Conservation (phyloP, 2,113 vertebrate genomes). For the Cavia porcellus region DNA sequence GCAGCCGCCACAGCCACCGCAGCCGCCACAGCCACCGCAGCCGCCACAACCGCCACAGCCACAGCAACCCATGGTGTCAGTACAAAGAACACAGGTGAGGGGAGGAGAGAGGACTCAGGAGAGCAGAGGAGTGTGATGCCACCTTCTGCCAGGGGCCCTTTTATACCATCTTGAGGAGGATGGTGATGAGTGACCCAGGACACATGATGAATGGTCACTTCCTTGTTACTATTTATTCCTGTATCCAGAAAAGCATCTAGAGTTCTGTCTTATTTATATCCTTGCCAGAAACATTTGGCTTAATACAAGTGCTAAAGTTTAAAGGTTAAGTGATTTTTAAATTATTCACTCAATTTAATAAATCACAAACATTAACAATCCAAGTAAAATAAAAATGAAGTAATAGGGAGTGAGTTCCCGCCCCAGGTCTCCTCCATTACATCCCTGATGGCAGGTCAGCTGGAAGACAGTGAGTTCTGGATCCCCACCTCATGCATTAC, state of each 20-base stretch:
- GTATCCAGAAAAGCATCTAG: background rate
- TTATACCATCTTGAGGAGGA: background rate
- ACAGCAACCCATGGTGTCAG: background rate
- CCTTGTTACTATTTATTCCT: constrained; percentile 10
- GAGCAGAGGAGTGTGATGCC: background rate
- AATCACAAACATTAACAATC: background rate
- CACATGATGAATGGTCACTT: background rate
- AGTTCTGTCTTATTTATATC: background rate
- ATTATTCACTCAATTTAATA: background rate
- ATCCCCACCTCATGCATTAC: too few relatives aligned
- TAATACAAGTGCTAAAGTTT: background rate
- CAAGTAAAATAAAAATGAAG: background rate
- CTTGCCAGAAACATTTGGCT: background rate
- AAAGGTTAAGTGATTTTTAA: background rate
- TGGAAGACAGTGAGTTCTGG: too few relatives aligned
- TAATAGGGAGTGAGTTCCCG: too few relatives aligned
- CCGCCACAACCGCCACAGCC: background rate
- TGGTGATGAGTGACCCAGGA: background rate
- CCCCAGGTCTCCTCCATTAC: too few relatives aligned
- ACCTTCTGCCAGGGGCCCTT: background rate
- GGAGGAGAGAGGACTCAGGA: background rate
- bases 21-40: background rate
- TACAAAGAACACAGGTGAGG: background rate
- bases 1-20: background rate
- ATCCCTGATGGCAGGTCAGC: too few relatives aligned